Evolutionary conservation across 2,888 invertebrate species (phyloP), one percentile per base, ranked within the genome.

Genomic region (Cryptocephalus moraei): DNA sequence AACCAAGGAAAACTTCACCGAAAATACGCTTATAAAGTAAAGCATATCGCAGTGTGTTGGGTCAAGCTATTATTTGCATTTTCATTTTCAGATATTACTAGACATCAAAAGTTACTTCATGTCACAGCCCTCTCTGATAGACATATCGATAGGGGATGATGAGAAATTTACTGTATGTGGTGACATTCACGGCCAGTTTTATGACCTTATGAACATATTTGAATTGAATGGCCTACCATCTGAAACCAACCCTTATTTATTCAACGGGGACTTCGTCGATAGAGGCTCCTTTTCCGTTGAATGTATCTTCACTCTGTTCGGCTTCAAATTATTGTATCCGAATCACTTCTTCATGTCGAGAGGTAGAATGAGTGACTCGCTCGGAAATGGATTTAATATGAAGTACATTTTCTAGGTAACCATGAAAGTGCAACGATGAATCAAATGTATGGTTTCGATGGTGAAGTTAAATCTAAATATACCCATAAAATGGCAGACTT

Each of bases 191-290:
- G 99, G 99, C 46, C 99, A 99, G 73, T 99, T 84, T 76, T 99
- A 93, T 68, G 99, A 99, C 74, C 77, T 99, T 51, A 82, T 96
- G 81, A 95, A 99, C 72, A 94, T 99, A 63, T 99, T 99, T 73
- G 79, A 91, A 61, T 77, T 96, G 55, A 99, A 99, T 68, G 97
- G 96, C n/a, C 73, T 91, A 50, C 99, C 99, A 8, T 93, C 94
- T 1, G 82, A 87, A 67, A 82, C 81, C 32, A 99, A 99, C 75
- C 97, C 97, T 45, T 99, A 96, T 74, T 84, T 99, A 57, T 99
- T 99, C 72, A 99, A 99, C 71, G 97, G 97, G 50, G 99, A 99
- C 74, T 99, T 99, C 71, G 99, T 99, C 12, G 99, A 99, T 72
- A 78, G 99, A 73, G 99, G 99, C 10, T 96, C 97, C 0, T 99